Base-by-base conservation (phyloP, 2,113 vertebrate genomes). In the Perognathus longimembris region DNA sequence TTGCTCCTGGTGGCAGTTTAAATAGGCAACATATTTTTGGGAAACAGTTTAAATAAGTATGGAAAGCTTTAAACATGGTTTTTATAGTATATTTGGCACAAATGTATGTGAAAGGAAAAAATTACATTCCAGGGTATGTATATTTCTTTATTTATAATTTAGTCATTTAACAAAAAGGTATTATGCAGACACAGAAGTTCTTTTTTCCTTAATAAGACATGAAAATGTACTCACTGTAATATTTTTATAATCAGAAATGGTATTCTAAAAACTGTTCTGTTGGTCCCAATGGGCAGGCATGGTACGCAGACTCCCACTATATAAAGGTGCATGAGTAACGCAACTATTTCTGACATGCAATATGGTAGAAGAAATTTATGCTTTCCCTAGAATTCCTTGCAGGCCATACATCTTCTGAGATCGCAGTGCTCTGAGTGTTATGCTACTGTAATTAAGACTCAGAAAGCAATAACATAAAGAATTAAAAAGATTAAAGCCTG, bases 61-160 rank as follows among this genome's bases (percentile, higher is more conserved):
- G 45, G 85, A 80, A 21, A 74, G 7, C 18, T 8, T 79, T 93
- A 57, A 75, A 71, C 7, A 57, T 87, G 42, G 15, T 76, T 89
- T 80, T 24, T 75, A 61, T 40, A 74, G 54, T 82, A 79, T 75
- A 45, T 82, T 30, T 79, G 11, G 12, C 34, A 64, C 57, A 32
- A 74, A 74, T 59, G 54, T 64, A 85, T 30, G 26, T 59, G 28
- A 85, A 96, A 71, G 36, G 82, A 94, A 88, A 45, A 76, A 85
- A 76, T 45, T 54, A 67, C 50, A 69, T 77, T 81, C 2, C 4
- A 61, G 26, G 26, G 12, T 70, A 82, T 64, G 1, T 57, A 74
- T 22, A 59, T 28, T 36, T 73, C 87, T 88, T 84, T 79, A 85
- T 87, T 70, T 66, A 1, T 30, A 80, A 80, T 22, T 8, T 81